Evolutionary conservation across 2,797 vertebrate species (phyloP), one percentile per base, ranked within the genome.

Genomic region (Corythornis leucogaster): DNA sequence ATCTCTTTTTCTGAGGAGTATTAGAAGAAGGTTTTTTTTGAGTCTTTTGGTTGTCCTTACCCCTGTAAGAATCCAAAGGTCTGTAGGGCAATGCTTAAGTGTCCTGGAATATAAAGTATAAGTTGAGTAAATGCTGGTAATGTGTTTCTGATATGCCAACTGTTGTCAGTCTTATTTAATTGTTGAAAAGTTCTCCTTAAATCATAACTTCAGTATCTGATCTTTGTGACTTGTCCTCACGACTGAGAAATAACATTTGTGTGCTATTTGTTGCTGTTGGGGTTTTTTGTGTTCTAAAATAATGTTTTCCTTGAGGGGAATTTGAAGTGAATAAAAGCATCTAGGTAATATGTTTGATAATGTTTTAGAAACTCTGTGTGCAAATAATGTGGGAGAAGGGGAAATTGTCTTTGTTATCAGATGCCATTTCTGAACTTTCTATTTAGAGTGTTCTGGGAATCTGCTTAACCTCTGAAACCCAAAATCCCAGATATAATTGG

Each of bases 371-470:
- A 68, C n/a, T 11, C 3, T 85, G 9, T 67, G 50, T 0, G 0
- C 20, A 64, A 54, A 5, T 38, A 22, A 26, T n/a, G 28, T 63
- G 74, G 43, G 74, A 86, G 53, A 75, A 87, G 50, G 57, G 11
- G 35, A 59, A 85, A 21, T 93, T 79, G 31, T 54, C 64, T 69
- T 67, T 68, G 53, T 67, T 92, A 61, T 73, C 62, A 69, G 84
- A 80, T 87, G 31, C 50, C 24, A 7, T 93, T 94, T 90, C 69
- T 92, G 88, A 90, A 16, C 69, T 78, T 89, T 90, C 87, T 80
- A 15, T 93, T 89, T 91, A 80, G 77, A 75, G 25, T 69, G 43
- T 92, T 59, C 71, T 96, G 94, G 90, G 94, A 96, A 94, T 95
- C 69, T 93, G 45, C 81, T 94, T 92, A 93, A 87, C 86, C 84